Base-by-base conservation (phyloP, 2,888 invertebrate species). In the Odontomyia ornata region DNA sequence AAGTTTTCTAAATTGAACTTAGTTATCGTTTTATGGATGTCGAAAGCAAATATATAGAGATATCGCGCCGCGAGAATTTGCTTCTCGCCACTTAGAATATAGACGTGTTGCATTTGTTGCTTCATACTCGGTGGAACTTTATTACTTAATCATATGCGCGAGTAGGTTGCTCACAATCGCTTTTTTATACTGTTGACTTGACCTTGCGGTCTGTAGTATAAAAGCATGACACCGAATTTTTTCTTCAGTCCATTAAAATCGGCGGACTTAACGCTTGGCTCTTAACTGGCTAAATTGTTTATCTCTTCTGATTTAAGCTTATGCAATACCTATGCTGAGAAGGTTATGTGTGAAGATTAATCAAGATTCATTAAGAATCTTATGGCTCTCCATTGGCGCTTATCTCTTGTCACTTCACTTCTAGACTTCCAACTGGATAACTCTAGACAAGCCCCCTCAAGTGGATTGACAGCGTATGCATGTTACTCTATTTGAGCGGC, bases 331-430 rank as follows among this genome's bases (percentile, higher is more conserved):
- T 65, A 28, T 36, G 30, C 36, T 27, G 36, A 36, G 65, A 36
- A 65, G 30, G n/a, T 65, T 65, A 65, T 65, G 65, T 36, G n/a
- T n/a, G n/a, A 65, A 65, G 18, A 11, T 28, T 23, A 23, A 11
- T 11, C 5, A 4, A 60, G 60, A 21, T 27, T 15, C 62, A 15
- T 52, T 52, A 52, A 52, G 52, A 52, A 15, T 18, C 7, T 52
- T 15, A 15, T 4, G 18, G 52, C 3, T 36, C 36, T 36, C 36
- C 9, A 36, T 36, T 36, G 5, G 36, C 36, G 9, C 36, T 36
- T 36, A 36, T 36, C 36, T 5, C 36, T 36, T n/a, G n/a, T n/a
- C n/a, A n/a, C n/a, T n/a, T n/a, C n/a, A n/a, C n/a, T 36, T 36
- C 36, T 9, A 36, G 36, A 36, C 9, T 36, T 36, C 9, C 36